phyloP scores from a whole-genome alignment of 2,888 invertebrate genomes.

The Gerris lacustris region DNA sequence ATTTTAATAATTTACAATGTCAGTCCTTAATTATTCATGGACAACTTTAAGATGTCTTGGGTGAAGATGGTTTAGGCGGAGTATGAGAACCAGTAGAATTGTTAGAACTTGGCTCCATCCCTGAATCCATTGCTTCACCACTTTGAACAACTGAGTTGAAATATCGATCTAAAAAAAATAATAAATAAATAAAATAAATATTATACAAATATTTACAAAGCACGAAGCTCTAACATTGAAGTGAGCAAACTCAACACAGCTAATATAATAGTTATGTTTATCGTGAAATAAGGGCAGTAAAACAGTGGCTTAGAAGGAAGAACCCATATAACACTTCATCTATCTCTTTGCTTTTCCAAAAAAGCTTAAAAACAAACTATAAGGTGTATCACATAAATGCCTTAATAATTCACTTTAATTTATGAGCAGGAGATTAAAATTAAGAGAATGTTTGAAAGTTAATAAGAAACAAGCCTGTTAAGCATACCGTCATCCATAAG shows the following conservation, averaged over 20 bases:
- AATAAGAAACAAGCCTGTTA: not conserved
- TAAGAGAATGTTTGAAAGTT: no score
- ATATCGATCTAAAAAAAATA: constrained; percentile 41
- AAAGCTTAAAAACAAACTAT: no score
- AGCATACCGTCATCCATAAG: constrained; percentile 63
- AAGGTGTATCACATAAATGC: no score
- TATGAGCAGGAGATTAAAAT: no score
- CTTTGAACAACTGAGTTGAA: constrained; percentile 45
- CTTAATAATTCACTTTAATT: not conserved
- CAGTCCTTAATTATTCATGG: not conserved
- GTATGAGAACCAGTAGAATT: constrained; percentile 27
- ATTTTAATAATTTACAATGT: not conserved
- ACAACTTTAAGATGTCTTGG: constrained; percentile 28
- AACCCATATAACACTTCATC: no score
- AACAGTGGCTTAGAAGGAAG: no score
- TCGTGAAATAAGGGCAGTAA: no score
- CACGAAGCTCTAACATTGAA: no score
- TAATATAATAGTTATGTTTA: no score
- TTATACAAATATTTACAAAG: not conserved
- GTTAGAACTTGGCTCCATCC: constrained; percentile 33
- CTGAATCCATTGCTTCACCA: constrained; percentile 42
- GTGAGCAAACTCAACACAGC: no score
- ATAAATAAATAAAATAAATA: not conserved
- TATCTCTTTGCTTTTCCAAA: no score
- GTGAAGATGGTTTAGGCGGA: constrained; percentile 27